A percentile compares a stretch with the other conserved stretches of the same genome.
Evolutionary conservation across 2,797 vertebrate genomes (phyloP).

Genomic region (Pangasius sanitwongsei): DNA sequence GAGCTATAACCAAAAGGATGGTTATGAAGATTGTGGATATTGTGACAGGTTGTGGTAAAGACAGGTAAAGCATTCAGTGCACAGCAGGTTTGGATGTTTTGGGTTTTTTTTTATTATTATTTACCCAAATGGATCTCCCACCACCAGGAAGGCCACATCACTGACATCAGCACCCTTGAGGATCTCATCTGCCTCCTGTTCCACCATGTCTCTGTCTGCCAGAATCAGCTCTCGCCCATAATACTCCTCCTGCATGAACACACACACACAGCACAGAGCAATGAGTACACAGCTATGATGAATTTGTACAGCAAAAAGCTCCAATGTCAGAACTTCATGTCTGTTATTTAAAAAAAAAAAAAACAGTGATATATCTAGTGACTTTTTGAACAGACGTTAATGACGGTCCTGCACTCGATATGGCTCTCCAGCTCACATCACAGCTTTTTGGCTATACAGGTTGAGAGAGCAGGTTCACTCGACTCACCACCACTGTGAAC

Average conservation of each 20-base stretch:
- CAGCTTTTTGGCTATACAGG: not conserved
- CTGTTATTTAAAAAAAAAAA: no score
- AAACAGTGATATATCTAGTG: not conserved
- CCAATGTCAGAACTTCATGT: no score
- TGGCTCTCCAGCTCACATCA: not conserved
- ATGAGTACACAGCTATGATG: not conserved
- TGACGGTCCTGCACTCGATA: not conserved
- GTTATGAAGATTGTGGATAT: not conserved
- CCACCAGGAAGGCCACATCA: constrained; percentile 92
- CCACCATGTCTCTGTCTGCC: constrained; percentile 91
- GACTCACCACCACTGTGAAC: no score
- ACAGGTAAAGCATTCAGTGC: not conserved
- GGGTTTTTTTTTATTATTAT: not conserved
- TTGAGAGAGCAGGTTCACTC: not conserved
- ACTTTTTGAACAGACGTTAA: not conserved
- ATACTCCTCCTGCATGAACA: constrained; percentile 83
- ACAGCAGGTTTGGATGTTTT: not conserved
- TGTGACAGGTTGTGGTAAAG: no score
- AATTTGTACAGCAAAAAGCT: not conserved
- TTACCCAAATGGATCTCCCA: constrained; percentile 76
- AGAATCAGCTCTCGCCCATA: constrained; percentile 90
- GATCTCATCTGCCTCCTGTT: constrained; percentile 88
- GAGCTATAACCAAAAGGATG: not conserved
- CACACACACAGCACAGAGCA: not conserved
- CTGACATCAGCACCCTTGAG: constrained; percentile 82